phyloP scores from a whole-genome alignment of 2,797 vertebrate genomes.

The Heterohyrax brucei region DNA sequence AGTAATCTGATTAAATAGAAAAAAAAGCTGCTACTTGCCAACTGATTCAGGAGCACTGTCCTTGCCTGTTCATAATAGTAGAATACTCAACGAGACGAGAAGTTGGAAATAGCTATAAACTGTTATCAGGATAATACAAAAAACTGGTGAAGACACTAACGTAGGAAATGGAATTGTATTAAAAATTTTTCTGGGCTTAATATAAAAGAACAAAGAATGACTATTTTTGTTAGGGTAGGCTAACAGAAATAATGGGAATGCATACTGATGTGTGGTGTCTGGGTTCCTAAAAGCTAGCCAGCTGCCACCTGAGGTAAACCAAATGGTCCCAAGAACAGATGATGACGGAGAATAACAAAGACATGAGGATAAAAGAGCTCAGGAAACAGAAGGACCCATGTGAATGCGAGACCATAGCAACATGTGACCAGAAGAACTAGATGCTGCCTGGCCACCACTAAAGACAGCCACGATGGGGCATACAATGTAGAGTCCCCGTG shows the following conservation, averaged over 20 bases:
- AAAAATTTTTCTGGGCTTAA: neutral
- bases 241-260: neutral
- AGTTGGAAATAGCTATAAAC: neutral
- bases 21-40: neutral
- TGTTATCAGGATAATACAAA: neutral
- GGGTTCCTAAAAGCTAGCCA: too few relatives aligned
- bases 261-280: too few relatives aligned
- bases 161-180: neutral
- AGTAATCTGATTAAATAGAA: neutral
- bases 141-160: neutral
- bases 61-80: neutral
- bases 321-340: too few relatives aligned
- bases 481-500: too few relatives aligned
- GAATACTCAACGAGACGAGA: rapidly evolving
- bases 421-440: too few relatives aligned
- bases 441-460: too few relatives aligned
- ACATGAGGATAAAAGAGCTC: too few relatives aligned
- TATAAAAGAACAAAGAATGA: neutral
- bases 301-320: too few relatives aligned
- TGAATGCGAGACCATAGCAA: too few relatives aligned
- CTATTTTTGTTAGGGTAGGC: neutral
- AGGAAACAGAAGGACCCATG: too few relatives aligned
- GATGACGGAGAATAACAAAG: too few relatives aligned
- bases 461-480: too few relatives aligned
- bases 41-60: neutral